A percentile compares a stretch with the other conserved stretches of the same genome.
These are phyloP conservation scores for Sarcophaga bullata DNA, from an alignment of 1,140 invertebrate genomes.

Conservation along the genomic window DNA sequence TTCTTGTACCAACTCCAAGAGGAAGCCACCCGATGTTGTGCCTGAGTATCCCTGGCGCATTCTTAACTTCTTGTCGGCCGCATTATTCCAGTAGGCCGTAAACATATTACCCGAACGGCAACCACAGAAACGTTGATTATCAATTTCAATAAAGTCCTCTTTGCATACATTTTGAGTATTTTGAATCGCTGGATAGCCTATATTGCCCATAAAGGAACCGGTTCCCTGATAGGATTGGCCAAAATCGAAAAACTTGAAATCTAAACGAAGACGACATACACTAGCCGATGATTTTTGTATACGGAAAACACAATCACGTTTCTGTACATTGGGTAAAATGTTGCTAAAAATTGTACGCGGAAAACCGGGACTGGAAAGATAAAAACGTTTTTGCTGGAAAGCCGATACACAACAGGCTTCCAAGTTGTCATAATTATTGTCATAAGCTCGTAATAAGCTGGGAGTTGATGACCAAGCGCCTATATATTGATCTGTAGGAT, in stretches of 20 bases:
- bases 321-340: slow-evolving; percentile 52
- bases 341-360: slow-evolving; percentile 63
- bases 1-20: slow-evolving; percentile 70
- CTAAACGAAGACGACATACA: slow-evolving; percentile 68
- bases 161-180: slow-evolving; percentile 57
- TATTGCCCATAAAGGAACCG: slow-evolving; percentile 39
- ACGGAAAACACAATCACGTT: slow-evolving; percentile 67
- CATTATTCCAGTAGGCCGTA: slow-evolving; percentile 53
- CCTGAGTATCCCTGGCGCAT: slow-evolving; percentile 58
- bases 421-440: slow-evolving; percentile 43
- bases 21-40: slow-evolving; percentile 66
- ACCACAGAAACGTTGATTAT: slow-evolving; percentile 70
- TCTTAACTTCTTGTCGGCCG: slow-evolving; percentile 61
- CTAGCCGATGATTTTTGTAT: slow-evolving; percentile 66
- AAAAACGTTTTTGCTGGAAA: slow-evolving; percentile 67
- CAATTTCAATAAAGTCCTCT: slow-evolving; percentile 69
- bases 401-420: slow-evolving; percentile 64
- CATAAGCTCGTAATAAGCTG: slow-evolving; percentile 2
- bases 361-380: slow-evolving; percentile 70
- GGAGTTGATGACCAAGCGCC: not conserved
- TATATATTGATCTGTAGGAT: slow-evolving; percentile 38
- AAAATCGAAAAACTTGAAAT: slow-evolving; percentile 70
- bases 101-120: slow-evolving; percentile 68
- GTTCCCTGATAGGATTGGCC: slow-evolving; percentile 53
- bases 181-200: slow-evolving; percentile 6